Evolutionary conservation across 2,888 invertebrate genomes (phyloP).

Genomic region (Ichneumoninae sp.): DNA sequence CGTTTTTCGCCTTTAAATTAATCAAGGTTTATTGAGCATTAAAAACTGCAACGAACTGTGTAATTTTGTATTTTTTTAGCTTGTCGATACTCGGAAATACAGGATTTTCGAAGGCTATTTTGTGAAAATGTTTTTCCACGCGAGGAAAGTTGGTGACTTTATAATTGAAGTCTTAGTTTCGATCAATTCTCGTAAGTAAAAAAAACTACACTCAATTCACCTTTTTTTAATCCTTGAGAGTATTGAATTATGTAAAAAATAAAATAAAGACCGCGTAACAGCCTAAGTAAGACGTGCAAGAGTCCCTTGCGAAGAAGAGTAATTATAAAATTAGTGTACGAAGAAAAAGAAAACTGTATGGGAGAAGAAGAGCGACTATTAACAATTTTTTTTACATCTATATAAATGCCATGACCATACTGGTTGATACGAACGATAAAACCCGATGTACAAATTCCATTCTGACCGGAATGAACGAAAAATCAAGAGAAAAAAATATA

Average conservation of each 20-base stretch:
- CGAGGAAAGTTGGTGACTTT: not conserved
- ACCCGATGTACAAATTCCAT: constrained; percentile 28
- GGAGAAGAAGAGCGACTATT: constrained; percentile 29
- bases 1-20: not conserved
- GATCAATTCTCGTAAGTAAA: not conserved
- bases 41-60: not conserved
- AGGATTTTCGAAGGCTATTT: not conserved
- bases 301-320: constrained; percentile 11
- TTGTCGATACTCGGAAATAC: not conserved
- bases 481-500: constrained; percentile 17
- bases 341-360: not conserved
- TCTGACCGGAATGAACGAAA: constrained; percentile 44
- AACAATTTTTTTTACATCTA: constrained; percentile 17
- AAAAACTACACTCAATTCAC: constrained; percentile 6
- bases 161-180: not conserved
- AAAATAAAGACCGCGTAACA: constrained; percentile 25
- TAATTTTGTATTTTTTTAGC: not conserved
- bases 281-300: constrained; percentile 45
- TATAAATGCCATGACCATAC: constrained; percentile 31
- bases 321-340: not conserved
- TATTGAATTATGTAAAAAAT: not conserved
- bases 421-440: constrained; percentile 43
- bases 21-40: constrained; percentile 10
- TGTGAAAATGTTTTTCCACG: not conserved
- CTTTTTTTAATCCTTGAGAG: constrained; percentile 20